Conservation (phyloP, 2,888 invertebrate genomes). For the Drosophila neoperkinsi region DNA sequence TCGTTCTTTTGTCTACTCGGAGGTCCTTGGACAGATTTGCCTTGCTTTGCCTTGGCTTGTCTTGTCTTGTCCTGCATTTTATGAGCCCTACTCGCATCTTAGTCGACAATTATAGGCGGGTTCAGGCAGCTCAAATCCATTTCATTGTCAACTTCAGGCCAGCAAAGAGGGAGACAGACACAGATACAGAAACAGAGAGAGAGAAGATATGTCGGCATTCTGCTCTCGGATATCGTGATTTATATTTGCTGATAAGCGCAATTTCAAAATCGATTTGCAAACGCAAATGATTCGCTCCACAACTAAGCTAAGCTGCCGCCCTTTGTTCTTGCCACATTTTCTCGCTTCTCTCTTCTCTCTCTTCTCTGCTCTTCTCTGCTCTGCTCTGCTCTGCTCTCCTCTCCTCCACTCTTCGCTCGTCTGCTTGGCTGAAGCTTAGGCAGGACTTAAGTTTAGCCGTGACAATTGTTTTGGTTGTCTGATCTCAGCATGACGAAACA, state of each 20-base stretch:
- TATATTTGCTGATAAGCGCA: slow-evolving; percentile 64
- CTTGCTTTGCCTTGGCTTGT: slow-evolving; percentile 21
- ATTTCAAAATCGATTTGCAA: slow-evolving; percentile 64
- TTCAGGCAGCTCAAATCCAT: slow-evolving; percentile 27
- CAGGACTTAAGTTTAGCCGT: slow-evolving; percentile 21
- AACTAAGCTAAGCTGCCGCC: slow-evolving; percentile 3
- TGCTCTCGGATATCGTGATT: slow-evolving; percentile 51
- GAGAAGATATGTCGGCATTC: slow-evolving; percentile 17
- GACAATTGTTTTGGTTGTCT: slow-evolving; percentile 37
- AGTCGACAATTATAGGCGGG: slow-evolving; percentile 38
- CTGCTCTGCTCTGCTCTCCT: neutral
- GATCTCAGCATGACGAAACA: slow-evolving; percentile 23
- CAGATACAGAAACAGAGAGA: neutral
- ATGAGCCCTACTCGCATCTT: slow-evolving; percentile 34
- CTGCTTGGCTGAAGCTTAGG: neutral
- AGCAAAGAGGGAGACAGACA: neutral
- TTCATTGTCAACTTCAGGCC: slow-evolving; percentile 35
- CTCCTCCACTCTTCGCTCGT: neutral
- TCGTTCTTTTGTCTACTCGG: slow-evolving; percentile 42
- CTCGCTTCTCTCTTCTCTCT: no score
- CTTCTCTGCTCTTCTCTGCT: neutral
- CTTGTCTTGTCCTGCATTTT: slow-evolving; percentile 36
- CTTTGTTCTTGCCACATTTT: neutral
- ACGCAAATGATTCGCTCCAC: slow-evolving; percentile 17
- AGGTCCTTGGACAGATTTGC: slow-evolving; percentile 26